A percentile compares a stretch with the other conserved stretches of the same genome.
Evolutionary conservation across 2,888 invertebrate species (phyloP).

Genomic region (Dynastes maya): DNA sequence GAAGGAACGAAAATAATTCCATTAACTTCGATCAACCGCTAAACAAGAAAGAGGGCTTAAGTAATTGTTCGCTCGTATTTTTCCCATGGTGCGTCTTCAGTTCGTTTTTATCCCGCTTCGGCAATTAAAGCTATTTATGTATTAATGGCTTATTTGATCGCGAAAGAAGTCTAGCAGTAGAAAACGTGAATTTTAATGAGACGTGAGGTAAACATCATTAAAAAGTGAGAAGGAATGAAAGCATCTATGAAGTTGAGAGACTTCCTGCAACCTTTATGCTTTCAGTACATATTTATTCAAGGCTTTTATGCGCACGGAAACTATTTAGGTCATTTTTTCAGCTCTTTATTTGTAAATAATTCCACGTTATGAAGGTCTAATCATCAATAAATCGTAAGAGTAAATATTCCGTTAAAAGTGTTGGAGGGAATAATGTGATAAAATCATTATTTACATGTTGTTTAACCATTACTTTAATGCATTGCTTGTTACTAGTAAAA

Average conservation of each 20-base stretch:
- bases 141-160: conserved; percentile 22
- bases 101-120: neutral
- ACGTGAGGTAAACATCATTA: conserved; percentile 37
- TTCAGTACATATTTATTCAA: neutral
- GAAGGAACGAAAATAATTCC: conserved; percentile 3
- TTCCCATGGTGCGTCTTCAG: neutral
- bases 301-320: neutral
- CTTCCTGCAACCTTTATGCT: neutral
- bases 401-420: neutral
- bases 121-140: conserved; percentile 28
- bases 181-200: conserved; percentile 29
- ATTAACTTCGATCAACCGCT: neutral
- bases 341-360: neutral
- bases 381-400: no score
- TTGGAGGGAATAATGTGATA: neutral
- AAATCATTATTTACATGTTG: no score
- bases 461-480: no score
- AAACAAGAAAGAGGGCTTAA: neutral
- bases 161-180: neutral
- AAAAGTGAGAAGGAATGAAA: conserved; percentile 9
- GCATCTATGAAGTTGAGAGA: neutral
- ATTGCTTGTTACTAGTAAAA: no score
- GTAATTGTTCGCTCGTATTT: conserved; percentile 16
- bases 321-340: neutral
- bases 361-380: neutral